A percentile compares a stretch with the other conserved stretches of the same genome.
Evolutionary conservation across 1,140 invertebrate genomes (phyloP).

Genomic region (Eupeodes corollae): DNA sequence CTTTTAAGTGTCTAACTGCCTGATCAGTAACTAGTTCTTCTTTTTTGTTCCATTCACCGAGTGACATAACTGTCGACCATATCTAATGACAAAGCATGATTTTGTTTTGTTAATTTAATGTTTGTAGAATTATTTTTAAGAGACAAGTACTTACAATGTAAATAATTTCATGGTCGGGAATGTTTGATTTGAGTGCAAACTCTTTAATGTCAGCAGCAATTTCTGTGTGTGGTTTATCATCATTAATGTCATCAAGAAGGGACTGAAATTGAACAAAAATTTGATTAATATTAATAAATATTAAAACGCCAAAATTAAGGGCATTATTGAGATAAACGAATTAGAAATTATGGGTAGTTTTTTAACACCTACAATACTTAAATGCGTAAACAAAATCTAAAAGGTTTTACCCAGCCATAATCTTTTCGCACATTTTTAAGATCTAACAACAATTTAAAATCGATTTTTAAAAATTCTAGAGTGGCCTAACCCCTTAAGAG

Average conservation of each 20-base stretch:
- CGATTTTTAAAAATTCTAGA: not conserved
- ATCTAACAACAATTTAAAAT: no score
- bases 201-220: constrained; percentile 75
- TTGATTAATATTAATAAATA: not conserved
- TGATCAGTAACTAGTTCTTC: constrained; percentile 92
- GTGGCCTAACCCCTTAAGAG: no score
- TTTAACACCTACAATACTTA: no score
- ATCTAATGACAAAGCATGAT: constrained; percentile 42
- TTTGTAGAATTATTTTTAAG: not conserved
- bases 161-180: constrained; percentile 83
- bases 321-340: no score
- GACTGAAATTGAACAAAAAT: constrained; percentile 24
- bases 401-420: no score
- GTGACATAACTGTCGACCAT: constrained; percentile 87
- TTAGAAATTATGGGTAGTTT: no score
- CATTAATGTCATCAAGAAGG: constrained; percentile 69
- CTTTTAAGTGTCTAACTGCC: constrained; percentile 79
- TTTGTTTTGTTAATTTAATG: not conserved
- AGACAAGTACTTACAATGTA: constrained; percentile 47
- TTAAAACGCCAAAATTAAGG: not conserved
- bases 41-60: constrained; percentile 96
- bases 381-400: no score
- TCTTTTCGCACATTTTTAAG: no score
- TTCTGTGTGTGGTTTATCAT: constrained; percentile 69
- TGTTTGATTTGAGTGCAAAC: constrained; percentile 64